Conservation (phyloP, 30 jellyfish, hydroid and myxozoan genomes). For the Hydra vulgaris region DNA sequence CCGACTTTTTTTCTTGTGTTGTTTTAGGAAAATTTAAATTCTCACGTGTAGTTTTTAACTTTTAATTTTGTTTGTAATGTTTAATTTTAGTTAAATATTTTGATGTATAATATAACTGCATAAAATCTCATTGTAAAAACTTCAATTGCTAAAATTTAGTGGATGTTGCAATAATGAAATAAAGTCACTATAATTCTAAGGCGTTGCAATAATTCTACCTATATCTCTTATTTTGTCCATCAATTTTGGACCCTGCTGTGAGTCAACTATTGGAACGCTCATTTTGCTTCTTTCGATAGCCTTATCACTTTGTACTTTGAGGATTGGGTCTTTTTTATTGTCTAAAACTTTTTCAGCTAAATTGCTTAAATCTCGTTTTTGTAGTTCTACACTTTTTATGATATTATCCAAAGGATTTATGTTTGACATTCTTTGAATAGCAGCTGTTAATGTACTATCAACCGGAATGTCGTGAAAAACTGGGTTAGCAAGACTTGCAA, state of each 20-base stretch:
- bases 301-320: conserved; percentile 44
- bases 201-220: conserved; percentile 85
- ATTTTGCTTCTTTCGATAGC: conserved; percentile 70
- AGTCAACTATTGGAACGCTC: conserved; percentile 49
- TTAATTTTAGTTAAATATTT: no score
- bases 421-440: conserved; percentile 13
- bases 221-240: conserved; percentile 92
- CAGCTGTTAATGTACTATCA: conserved; percentile 27
- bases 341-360: neutral
- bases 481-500: conserved; percentile 39
- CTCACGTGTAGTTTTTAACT: no score
- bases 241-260: conserved; percentile 70
- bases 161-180: no score
- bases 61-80: no score
- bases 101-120: no score
- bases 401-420: neutral
- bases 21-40: no score
- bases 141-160: no score
- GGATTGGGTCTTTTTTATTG: conserved; percentile 46
- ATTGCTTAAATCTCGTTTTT: conserved; percentile 6
- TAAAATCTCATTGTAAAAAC: no score
- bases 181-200: conserved; percentile 7
- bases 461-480: conserved; percentile 33
- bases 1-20: no score
- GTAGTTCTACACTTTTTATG: neutral